phyloP scores from a whole-genome alignment of 2,113 vertebrate species.

The Chloebia gouldiae region DNA sequence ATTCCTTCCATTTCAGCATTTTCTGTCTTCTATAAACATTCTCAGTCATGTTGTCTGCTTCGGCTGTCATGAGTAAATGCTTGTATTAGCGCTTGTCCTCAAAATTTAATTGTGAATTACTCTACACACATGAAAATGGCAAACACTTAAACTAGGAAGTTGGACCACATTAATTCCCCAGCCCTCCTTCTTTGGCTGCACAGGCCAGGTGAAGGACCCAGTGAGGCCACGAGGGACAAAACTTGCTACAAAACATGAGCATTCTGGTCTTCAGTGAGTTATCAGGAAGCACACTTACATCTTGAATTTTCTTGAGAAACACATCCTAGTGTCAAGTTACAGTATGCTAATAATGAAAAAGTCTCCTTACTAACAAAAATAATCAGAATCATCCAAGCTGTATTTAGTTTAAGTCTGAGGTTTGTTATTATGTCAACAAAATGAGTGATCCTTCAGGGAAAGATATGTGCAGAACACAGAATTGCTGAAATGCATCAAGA shows the following conservation, averaged over 20 bases:
- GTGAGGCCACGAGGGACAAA: background rate
- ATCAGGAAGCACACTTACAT: background rate
- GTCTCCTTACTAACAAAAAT: background rate
- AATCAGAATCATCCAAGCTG: background rate
- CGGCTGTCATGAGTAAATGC: background rate
- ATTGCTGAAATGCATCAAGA: background rate
- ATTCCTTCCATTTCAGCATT: background rate
- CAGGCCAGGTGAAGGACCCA: background rate
- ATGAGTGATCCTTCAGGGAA: background rate
- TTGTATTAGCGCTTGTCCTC: background rate
- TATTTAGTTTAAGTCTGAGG: background rate
- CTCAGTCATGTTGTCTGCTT: background rate
- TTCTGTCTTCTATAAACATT: background rate
- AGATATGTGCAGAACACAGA: background rate
- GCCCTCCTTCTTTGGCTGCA: background rate
- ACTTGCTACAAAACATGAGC: rapidly evolving
- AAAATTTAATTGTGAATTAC: background rate
- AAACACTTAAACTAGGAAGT: background rate
- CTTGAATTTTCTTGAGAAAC: background rate
- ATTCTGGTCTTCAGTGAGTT: background rate
- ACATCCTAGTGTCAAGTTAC: background rate
- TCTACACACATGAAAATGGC: rapidly evolving
- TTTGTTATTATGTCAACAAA: background rate
- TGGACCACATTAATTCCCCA: background rate
- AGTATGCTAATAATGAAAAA: background rate